phyloP scores from a whole-genome alignment of 2,113 vertebrate species.

The Atrichornis clamosus region DNA sequence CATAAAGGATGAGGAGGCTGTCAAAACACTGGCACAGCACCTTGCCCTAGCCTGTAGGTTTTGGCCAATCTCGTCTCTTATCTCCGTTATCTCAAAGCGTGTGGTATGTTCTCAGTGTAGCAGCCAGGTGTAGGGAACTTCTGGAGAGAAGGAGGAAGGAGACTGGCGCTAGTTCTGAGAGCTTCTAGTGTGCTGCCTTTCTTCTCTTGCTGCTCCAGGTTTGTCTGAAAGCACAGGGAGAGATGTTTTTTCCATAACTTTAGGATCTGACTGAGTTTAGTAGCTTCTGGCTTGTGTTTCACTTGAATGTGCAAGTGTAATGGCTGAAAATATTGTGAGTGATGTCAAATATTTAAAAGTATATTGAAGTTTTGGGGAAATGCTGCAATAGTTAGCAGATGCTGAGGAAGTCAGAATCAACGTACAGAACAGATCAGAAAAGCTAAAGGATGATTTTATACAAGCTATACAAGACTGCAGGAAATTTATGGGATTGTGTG shows the following conservation, averaged over 20 bases:
- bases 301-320: background rate
- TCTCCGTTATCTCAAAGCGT: background rate
- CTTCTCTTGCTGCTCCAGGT: background rate
- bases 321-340: background rate
- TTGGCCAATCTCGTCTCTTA: background rate
- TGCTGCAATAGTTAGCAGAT: background rate
- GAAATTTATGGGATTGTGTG: background rate
- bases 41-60: background rate
- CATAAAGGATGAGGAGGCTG: background rate
- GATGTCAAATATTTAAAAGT: background rate
- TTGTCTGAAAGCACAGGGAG: background rate
- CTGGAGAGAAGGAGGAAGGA: background rate
- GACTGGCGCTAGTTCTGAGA: background rate
- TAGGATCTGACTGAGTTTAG: background rate
- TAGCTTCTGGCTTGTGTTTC: background rate
- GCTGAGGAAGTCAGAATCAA: background rate
- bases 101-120: background rate
- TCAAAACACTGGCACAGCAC: background rate
- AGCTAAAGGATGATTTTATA: background rate
- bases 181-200: background rate
- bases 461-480: background rate
- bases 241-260: background rate
- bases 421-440: background rate
- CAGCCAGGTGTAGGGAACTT: background rate
- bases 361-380: background rate